Evolutionary conservation across 2,888 invertebrate species (phyloP).

Genomic region (Trissolcus japonicus): DNA sequence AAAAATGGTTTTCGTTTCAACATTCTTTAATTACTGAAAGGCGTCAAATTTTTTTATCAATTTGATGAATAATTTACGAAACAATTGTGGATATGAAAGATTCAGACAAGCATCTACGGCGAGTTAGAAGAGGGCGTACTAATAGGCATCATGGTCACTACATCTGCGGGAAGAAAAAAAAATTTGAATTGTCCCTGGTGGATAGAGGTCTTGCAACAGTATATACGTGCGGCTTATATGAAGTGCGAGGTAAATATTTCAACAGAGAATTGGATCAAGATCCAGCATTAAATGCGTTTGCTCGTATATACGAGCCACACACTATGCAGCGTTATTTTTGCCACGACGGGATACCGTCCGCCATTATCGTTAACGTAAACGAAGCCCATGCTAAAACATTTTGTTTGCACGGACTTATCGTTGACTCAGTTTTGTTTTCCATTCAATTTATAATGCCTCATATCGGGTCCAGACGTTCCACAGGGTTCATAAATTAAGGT

Average conservation of each 20-base stretch:
- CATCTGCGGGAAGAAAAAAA: slow-evolving; percentile 8
- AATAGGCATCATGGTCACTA: not conserved
- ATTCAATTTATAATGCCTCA: slow-evolving; percentile 35
- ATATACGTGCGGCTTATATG: slow-evolving; percentile 33
- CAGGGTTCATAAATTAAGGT: slow-evolving; percentile 26
- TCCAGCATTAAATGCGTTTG: slow-evolving; percentile 42
- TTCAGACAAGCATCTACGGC: not conserved
- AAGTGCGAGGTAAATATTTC: slow-evolving; percentile 46
- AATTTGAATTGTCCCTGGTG: slow-evolving; percentile 28
- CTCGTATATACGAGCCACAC: slow-evolving; percentile 24
- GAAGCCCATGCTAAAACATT: slow-evolving; percentile 30
- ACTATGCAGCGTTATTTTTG: slow-evolving; percentile 36
- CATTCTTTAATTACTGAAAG: not conserved
- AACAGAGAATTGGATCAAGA: slow-evolving; percentile 47
- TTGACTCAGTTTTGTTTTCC: slow-evolving; percentile 30
- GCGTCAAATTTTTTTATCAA: no score
- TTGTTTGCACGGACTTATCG: slow-evolving; percentile 27
- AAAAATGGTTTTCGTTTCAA: not conserved
- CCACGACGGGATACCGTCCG: slow-evolving; percentile 38
- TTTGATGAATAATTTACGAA: not conserved
- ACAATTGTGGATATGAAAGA: not conserved
- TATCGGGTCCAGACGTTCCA: slow-evolving; percentile 18
- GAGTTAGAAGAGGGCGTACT: no score
- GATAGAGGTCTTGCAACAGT: slow-evolving; percentile 21
- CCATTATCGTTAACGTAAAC: slow-evolving; percentile 37